Conservation (phyloP, 2,797 vertebrate genomes). For the Poeciliopsis infans region DNA sequence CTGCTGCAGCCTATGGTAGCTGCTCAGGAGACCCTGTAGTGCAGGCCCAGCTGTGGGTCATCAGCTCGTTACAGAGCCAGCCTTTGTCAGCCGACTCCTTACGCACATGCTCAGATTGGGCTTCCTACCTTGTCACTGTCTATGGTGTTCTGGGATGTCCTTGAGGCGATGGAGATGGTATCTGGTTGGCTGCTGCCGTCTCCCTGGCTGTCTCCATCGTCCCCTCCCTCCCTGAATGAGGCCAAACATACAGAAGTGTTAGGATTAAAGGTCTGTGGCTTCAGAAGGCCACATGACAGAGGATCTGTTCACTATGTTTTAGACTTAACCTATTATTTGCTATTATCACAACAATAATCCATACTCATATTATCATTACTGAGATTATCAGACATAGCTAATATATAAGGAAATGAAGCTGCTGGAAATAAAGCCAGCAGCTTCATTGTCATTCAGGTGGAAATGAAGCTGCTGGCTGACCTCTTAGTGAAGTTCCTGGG, state of each 20-base stretch:
- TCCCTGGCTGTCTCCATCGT: conserved; percentile 95
- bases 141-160: conserved; percentile 97
- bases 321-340: background rate
- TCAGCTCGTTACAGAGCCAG: conserved; percentile 48
- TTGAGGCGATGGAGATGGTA: conserved; percentile 96
- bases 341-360: background rate
- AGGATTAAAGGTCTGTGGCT: background rate
- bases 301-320: background rate
- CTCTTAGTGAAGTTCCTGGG: conserved; percentile 93
- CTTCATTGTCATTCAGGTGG: background rate
- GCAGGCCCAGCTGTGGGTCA: conserved; percentile 56
- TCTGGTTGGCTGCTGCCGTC: conserved; percentile 98
- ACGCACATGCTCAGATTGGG: background rate
- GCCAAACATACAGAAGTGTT: background rate
- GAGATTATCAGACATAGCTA: background rate
- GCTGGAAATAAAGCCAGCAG: too few species aligned
- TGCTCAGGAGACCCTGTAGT: conserved; percentile 74
- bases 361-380: background rate
- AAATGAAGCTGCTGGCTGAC: conserved; percentile 58
- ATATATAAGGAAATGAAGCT: too few species aligned
- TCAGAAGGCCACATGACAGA: background rate
- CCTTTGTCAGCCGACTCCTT: conserved; percentile 15
- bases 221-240: conserved; percentile 86
- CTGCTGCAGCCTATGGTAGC: conserved; percentile 58
- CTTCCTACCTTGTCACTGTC: conserved; percentile 97